A percentile compares a stretch with the other conserved stretches of the same genome.
Conservation (phyloP, 2,113 vertebrate genomes). For the Pollachius pollachius region DNA sequence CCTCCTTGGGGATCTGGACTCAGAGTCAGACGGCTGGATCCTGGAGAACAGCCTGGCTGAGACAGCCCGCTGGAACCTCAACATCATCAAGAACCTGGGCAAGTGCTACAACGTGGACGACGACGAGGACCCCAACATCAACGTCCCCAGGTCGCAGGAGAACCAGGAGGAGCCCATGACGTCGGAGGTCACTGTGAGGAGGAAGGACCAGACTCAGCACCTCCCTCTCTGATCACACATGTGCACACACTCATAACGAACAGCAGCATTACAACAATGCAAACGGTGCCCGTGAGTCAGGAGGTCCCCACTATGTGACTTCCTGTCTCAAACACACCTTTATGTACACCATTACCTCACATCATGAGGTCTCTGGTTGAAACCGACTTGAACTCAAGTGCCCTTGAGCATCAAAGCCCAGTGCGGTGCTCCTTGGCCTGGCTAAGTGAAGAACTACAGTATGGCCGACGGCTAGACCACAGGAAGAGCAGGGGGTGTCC, state of each 20-base stretch:
- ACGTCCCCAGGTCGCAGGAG: slow-evolving; percentile 62
- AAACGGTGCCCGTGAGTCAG: background rate
- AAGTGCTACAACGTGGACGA: slow-evolving; percentile 82
- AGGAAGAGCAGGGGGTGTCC: too few relatives aligned
- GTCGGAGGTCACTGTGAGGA: background rate
- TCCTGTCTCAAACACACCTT: background rate
- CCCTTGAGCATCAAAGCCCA: too few relatives aligned
- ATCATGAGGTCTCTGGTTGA: background rate
- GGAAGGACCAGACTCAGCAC: background rate
- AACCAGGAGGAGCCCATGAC: background rate
- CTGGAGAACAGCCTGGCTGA: slow-evolving; percentile 83
- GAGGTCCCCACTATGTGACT: background rate
- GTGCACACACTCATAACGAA: background rate
- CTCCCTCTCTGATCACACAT: background rate
- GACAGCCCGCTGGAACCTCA: slow-evolving; percentile 81
- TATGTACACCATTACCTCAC: background rate
- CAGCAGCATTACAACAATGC: background rate
- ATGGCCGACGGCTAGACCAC: too few relatives aligned
- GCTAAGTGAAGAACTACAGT: too few relatives aligned
- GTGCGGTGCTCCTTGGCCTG: too few relatives aligned
- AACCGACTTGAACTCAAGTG: too few relatives aligned
- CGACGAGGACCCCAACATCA: slow-evolving; percentile 73
- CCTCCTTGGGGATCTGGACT: slow-evolving; percentile 75
- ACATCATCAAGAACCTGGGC: slow-evolving; percentile 82
- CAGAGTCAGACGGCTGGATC: slow-evolving; percentile 84